A percentile compares a stretch with the other conserved stretches of the same genome.
Conservation (phyloP, 2,113 vertebrate species). For the Bagarius yarrelli region DNA sequence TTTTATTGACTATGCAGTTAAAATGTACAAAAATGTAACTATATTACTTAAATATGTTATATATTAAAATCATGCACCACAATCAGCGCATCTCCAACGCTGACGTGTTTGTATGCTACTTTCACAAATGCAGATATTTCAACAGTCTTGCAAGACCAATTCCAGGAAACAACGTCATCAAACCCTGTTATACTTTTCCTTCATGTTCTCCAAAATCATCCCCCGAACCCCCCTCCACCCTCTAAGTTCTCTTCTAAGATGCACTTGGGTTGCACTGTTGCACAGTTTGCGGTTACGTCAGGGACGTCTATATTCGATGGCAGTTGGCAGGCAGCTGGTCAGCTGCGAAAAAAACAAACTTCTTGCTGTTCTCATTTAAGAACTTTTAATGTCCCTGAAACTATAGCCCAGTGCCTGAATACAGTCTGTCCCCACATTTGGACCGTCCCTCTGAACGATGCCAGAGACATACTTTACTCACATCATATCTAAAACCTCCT, state of each 20-base stretch:
- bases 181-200: neutral
- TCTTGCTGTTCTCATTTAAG: conserved; percentile 13
- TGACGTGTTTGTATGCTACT: neutral
- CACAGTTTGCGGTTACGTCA: neutral
- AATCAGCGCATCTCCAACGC: neutral
- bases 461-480: too few species aligned
- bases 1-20: neutral
- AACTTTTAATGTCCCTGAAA: neutral
- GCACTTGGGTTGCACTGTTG: neutral
- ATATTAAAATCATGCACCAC: too few species aligned
- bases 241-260: neutral
- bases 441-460: too few species aligned
- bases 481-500: too few species aligned
- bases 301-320: neutral
- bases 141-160: neutral
- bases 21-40: neutral
- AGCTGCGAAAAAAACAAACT: neutral
- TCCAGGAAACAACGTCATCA: neutral
- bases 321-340: neutral
- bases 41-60: too few species aligned
- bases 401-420: too few species aligned
- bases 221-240: neutral
- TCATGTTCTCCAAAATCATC: neutral
- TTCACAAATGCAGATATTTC: neutral
- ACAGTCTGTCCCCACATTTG: too few species aligned